Conservation (phyloP, 2,888 invertebrate genomes). For the Troides aeacus region DNA sequence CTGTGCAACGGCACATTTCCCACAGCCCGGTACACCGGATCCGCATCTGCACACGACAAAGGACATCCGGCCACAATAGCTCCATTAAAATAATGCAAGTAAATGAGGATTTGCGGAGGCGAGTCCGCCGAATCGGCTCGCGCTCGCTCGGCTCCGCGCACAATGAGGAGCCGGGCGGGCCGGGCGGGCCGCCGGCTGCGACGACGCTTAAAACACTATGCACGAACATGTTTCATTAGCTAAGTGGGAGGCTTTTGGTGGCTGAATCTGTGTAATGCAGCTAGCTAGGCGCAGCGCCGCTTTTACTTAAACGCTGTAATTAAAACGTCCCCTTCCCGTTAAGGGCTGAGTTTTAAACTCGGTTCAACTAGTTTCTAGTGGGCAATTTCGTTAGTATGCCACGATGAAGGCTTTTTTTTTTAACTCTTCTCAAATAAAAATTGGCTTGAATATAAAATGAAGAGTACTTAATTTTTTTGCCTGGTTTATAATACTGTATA, state of each 20-base stretch:
- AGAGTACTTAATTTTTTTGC: constrained; percentile 12
- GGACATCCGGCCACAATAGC: constrained; percentile 77
- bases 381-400: constrained; percentile 74
- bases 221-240: constrained; percentile 81
- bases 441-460: constrained; percentile 25
- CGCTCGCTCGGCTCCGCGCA: constrained; percentile 55
- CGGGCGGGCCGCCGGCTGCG: constrained; percentile 47
- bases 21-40: constrained; percentile 62
- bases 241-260: constrained; percentile 81
- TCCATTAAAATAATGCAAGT: constrained; percentile 81
- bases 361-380: constrained; percentile 70
- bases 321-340: constrained; percentile 71
- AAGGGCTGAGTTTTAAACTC: constrained; percentile 76
- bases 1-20: constrained; percentile 73
- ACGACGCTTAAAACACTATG: constrained; percentile 74
- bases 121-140: constrained; percentile 68
- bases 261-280: constrained; percentile 78
- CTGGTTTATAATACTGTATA: neutral
- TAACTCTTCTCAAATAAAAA: constrained; percentile 22
- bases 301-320: constrained; percentile 79
- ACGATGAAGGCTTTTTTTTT: constrained; percentile 24
- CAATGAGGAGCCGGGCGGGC: constrained; percentile 56
- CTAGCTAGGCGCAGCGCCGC: constrained; percentile 72
- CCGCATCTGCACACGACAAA: constrained; percentile 71
- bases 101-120: constrained; percentile 78